phyloP scores from a whole-genome alignment of 2,888 invertebrate species.

The Leptinotarsa rubiginosa region DNA sequence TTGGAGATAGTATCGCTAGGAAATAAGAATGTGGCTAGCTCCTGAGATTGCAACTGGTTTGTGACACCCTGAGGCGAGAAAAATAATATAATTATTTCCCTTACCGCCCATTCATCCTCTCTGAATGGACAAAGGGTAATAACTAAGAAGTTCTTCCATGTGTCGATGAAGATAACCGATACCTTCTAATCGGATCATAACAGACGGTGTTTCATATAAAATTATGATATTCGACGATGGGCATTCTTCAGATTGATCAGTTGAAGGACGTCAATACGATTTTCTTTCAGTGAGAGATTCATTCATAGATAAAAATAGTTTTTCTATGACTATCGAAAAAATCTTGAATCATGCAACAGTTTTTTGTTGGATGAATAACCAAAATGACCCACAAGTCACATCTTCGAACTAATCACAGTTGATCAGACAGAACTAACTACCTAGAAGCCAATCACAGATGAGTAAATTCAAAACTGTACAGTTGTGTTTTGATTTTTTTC shows the following conservation, averaged over 20 bases:
- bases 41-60: constrained; percentile 55
- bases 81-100: constrained; percentile 57
- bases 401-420: too few species aligned
- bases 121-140: constrained; percentile 51
- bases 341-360: too few species aligned
- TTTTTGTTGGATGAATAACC: too few species aligned
- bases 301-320: neutral
- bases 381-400: too few species aligned
- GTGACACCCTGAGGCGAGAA: constrained; percentile 53
- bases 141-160: constrained; percentile 41
- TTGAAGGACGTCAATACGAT: neutral
- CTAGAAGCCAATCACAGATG: too few species aligned
- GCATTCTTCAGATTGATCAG: neutral
- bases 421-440: too few species aligned
- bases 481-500: too few species aligned
- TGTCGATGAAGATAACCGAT: constrained; percentile 38
- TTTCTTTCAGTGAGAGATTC: neutral
- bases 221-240: neutral
- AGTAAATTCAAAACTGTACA: too few species aligned
- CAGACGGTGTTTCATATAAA: neutral
- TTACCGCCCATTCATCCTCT: constrained; percentile 51
- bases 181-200: constrained; percentile 37
- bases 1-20: constrained; percentile 54
- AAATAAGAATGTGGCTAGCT: constrained; percentile 55
- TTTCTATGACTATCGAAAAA: too few species aligned